Evolutionary conservation across 2,888 invertebrate genomes (phyloP).

Genomic region (Dorcus hopei): DNA sequence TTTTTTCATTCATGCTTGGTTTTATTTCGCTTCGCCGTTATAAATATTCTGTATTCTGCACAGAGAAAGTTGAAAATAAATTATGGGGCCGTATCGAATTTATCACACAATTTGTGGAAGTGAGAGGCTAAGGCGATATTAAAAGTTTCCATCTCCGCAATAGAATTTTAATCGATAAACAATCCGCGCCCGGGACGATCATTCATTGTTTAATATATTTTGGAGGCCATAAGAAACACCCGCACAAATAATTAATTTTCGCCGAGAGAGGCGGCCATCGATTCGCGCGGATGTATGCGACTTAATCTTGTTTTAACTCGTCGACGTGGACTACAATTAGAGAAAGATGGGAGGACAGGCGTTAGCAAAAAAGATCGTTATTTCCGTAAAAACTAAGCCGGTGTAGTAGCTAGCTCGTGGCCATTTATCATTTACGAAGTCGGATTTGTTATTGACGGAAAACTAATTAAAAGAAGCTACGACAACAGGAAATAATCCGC

Average conservation of each 20-base stretch:
- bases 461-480: slow-evolving; percentile 26
- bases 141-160: too few relatives aligned
- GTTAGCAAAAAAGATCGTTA: slow-evolving; percentile 20
- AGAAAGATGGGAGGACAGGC: slow-evolving; percentile 9
- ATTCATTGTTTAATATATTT: too few relatives aligned
- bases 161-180: too few relatives aligned
- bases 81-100: too few relatives aligned
- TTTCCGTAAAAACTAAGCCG: slow-evolving; percentile 21
- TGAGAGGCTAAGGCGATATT: too few relatives aligned
- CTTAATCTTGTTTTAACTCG: slow-evolving; percentile 12
- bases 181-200: too few relatives aligned
- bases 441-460: slow-evolving; percentile 26
- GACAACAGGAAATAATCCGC: slow-evolving; percentile 17
- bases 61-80: too few relatives aligned
- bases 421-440: slow-evolving; percentile 28
- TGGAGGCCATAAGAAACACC: background rate
- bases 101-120: too few relatives aligned
- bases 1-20: too few relatives aligned
- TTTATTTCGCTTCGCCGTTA: too few relatives aligned
- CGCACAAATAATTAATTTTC: slow-evolving; percentile 11
- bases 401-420: slow-evolving; percentile 8
- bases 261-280: slow-evolving; percentile 1
- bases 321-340: slow-evolving; percentile 14
- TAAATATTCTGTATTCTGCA: too few relatives aligned
- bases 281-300: slow-evolving; percentile 1